These are phyloP conservation scores for Meloe dianella DNA, from an alignment of 2,888 invertebrate genomes.

Conservation along the genomic window DNA sequence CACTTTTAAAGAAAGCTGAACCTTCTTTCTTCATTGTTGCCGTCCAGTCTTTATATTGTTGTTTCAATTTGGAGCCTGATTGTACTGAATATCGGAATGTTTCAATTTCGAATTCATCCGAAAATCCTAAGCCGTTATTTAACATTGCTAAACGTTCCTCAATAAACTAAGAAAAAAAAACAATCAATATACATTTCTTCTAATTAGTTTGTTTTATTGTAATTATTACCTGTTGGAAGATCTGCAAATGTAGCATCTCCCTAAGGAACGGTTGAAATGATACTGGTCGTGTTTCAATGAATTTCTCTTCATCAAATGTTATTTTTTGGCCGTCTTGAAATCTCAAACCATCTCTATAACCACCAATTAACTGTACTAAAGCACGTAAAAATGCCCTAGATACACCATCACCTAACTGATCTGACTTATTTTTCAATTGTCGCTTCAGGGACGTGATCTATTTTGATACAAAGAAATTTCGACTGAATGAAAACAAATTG, in stretches of 20 bases:
- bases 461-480: slow-evolving; percentile 42
- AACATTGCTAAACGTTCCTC: slow-evolving; percentile 92
- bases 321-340: slow-evolving; percentile 75
- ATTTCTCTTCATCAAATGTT: slow-evolving; percentile 85
- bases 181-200: background rate
- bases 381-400: slow-evolving; percentile 91
- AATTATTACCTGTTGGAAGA: slow-evolving; percentile 85
- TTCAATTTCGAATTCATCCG: slow-evolving; percentile 95
- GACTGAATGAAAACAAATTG: slow-evolving; percentile 14
- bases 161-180: slow-evolving; percentile 74
- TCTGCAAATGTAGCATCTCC: slow-evolving; percentile 91
- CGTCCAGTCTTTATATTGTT: slow-evolving; percentile 82
- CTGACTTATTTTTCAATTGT: slow-evolving; percentile 77
- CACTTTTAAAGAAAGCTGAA: slow-evolving; percentile 82
- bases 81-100: slow-evolving; percentile 74
- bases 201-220: background rate
- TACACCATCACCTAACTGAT: slow-evolving; percentile 86
- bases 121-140: slow-evolving; percentile 90
- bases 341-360: slow-evolving; percentile 89
- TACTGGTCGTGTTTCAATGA: slow-evolving; percentile 83
- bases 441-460: slow-evolving; percentile 77
- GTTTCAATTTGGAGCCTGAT: slow-evolving; percentile 68
- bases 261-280: slow-evolving; percentile 88
- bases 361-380: slow-evolving; percentile 92
- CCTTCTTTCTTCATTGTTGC: slow-evolving; percentile 80